Percentiles rank a stretch among this genome's conserved stretches.
These are phyloP conservation scores for Sepiola atlantica DNA, from an alignment of 2,888 invertebrate species.

Conservation along the genomic window DNA sequence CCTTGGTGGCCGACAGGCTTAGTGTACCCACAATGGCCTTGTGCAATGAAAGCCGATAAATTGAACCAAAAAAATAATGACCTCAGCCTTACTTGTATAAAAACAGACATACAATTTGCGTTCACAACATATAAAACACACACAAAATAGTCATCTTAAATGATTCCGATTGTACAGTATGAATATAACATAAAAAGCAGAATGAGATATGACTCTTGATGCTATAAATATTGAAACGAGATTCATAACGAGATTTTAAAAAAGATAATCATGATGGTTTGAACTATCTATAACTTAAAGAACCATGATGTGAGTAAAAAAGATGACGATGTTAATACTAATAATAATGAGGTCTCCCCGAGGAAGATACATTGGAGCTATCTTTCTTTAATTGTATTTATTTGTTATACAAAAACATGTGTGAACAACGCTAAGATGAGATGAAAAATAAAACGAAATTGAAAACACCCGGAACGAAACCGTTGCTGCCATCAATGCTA, in stretches of 20 bases:
- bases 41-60: constrained; percentile 62
- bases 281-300: background rate
- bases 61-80: background rate
- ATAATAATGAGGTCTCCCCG: background rate
- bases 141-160: background rate
- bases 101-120: background rate
- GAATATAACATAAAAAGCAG: background rate
- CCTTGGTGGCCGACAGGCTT: constrained; percentile 61
- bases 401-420: background rate
- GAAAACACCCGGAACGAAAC: background rate
- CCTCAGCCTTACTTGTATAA: background rate
- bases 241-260: background rate
- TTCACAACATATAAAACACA: background rate
- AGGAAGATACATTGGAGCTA: background rate
- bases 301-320: background rate
- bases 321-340: background rate
- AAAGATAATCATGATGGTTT: background rate
- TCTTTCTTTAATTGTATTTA: background rate
- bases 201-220: background rate
- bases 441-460: background rate
- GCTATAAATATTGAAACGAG: background rate
- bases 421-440: background rate
- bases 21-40: constrained; percentile 62
- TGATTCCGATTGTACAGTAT: background rate
- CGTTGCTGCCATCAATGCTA: background rate